Evolutionary conservation across 2,888 invertebrate species (phyloP), one percentile per base, ranked within the genome.

Genomic region (Stomorhina lunata): DNA sequence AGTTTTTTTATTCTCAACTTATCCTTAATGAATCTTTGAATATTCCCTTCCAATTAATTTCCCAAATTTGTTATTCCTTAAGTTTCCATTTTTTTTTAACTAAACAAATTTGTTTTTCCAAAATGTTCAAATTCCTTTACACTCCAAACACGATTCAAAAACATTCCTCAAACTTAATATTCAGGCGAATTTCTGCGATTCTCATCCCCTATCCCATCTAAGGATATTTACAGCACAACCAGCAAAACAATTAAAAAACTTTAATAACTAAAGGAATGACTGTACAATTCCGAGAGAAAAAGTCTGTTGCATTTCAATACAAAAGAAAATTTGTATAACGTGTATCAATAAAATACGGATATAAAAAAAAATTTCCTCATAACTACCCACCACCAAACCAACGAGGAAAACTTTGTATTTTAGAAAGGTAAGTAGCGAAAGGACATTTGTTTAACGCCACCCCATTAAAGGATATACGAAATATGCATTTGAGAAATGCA

Each of bases 261-360:
- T 72, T 25, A 66, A 66, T 34, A 43, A 50, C 50, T 43, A 53
- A 66, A 79, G 40, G 34, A 73, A 80, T 80, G 50, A 80, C 72
- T 72, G 79, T 80, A 80, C 72, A 66, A 34, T 20, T 2, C n/a
- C n/a, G n/a, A n/a, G 17, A 75, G 4, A 29, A 17, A 61, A 72
- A 59, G 55, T 66, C 29, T 48, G 48, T 53, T 66, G 71, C 77
- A 81, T 61, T 75, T 59, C 22, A 50, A 59, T 5, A 37, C 37
- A 12, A 25, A 17, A 34, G n/a, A 6, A 40, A 37, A 50, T 34
- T 73, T n/a, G 15, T 59, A 43, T 15, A 72, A 29, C 66, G 37
- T 34, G 37, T 66, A 59, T 79, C 66, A 53, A 80, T 80, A 80
- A 32, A 50, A 27, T 27, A 43, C 32, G 34, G 15, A 32, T 12